These are phyloP conservation scores for Ptychochromis oligacanthus DNA, from an alignment of 2,113 vertebrate species.

Conservation along the genomic window DNA sequence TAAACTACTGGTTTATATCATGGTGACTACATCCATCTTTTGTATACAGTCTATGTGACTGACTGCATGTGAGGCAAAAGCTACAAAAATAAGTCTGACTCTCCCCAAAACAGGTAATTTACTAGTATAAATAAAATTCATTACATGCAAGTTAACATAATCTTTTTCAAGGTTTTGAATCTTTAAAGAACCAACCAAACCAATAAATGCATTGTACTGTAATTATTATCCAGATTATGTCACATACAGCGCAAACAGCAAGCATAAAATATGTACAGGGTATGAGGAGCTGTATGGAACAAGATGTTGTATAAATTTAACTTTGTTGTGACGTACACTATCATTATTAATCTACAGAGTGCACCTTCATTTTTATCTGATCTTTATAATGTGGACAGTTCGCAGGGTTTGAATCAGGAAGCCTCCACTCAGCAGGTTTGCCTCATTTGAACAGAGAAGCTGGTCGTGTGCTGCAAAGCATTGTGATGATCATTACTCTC, in stretches of 20 bases:
- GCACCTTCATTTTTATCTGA: background rate
- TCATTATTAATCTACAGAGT: background rate
- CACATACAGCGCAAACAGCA: background rate
- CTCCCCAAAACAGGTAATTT: background rate
- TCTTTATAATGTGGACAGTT: background rate
- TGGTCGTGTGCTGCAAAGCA: slow-evolving; percentile 14
- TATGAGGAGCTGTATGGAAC: background rate
- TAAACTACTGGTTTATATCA: background rate
- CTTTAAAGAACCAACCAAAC: too few relatives aligned
- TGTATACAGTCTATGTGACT: background rate
- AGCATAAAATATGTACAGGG: background rate
- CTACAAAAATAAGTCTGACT: background rate
- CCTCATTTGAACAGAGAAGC: slow-evolving; percentile 45
- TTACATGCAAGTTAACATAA: too few relatives aligned
- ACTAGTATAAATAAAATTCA: too few relatives aligned
- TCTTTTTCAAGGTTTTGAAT: too few relatives aligned
- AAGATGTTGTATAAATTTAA: background rate
- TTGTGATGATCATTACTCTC: slow-evolving; percentile 35
- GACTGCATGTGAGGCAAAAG: background rate
- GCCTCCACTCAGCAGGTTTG: slow-evolving; percentile 44
- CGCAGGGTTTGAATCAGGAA: slow-evolving; percentile 22
- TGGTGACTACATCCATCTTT: background rate
- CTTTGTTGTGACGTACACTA: background rate
- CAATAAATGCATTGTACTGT: background rate
- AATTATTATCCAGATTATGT: background rate